phyloP scores from a whole-genome alignment of 1,140 invertebrate genomes.

The Cyclargus thomasi region DNA sequence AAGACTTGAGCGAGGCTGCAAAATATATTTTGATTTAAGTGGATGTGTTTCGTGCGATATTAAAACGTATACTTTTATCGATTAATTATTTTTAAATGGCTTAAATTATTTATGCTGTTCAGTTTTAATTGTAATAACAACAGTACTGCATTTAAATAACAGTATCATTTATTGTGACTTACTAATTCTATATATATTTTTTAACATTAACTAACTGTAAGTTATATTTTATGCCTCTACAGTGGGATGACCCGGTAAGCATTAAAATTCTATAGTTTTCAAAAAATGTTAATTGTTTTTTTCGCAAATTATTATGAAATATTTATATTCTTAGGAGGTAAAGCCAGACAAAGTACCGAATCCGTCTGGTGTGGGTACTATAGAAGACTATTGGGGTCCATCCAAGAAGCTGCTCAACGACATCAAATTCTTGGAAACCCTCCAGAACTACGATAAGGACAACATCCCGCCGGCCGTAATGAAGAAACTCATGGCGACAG shows the following conservation, averaged over 20 bases:
- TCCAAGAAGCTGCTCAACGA: slow-evolving; percentile 94
- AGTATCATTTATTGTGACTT: too few species aligned
- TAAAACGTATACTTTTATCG: background rate
- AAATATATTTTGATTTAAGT: background rate
- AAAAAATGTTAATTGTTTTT: too few species aligned
- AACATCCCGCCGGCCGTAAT: slow-evolving; percentile 89
- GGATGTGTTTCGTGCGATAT: background rate
- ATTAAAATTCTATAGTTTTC: background rate
- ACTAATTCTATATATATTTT: too few species aligned
- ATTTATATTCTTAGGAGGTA: slow-evolving; percentile 80
- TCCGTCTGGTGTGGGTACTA: slow-evolving; percentile 83
- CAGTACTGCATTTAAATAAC: too few species aligned
- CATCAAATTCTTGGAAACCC: slow-evolving; percentile 89
- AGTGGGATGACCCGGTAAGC: slow-evolving; percentile 57
- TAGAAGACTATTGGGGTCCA: slow-evolving; percentile 95
- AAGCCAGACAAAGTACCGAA: slow-evolving; percentile 90
- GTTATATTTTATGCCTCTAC: slow-evolving; percentile 24
- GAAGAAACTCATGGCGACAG: slow-evolving; percentile 87
- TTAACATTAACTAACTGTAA: too few species aligned
- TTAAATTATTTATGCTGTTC: too few species aligned
- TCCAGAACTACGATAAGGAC: slow-evolving; percentile 94
- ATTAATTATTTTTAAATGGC: background rate
- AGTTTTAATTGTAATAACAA: too few species aligned
- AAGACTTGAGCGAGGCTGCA: background rate
- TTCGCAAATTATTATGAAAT: too few species aligned